Evolutionary conservation across 2,888 invertebrate genomes (phyloP), one percentile per base, ranked within the genome.

Genomic region (Campoplex nolae): DNA sequence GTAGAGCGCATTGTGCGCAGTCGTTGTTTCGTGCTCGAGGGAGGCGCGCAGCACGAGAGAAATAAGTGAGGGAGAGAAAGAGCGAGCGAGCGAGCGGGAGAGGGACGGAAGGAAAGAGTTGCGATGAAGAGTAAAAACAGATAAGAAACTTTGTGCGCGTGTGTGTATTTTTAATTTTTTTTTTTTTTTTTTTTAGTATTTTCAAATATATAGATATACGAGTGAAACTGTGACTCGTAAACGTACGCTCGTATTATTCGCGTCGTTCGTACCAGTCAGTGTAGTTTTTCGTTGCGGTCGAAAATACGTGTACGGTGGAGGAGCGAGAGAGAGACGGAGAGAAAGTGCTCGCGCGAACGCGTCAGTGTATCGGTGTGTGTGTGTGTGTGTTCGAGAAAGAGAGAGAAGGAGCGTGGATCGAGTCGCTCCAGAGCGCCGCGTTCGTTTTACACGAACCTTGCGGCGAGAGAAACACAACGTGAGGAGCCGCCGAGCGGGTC

Each of bases 1-100:
- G 67, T 67, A 67, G 77, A 78, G 78, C 83, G 83, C 83, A 83
- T 38, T 86, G 86, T 86, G 86, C 86, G 86, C 86, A 86, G 71
- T 70, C 83, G 79, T 51, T 28, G 48, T 28, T 38, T n/a, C 56
- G 76, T 71, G 76, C 67, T 76, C 62, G 76, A 65, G 76, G 18
- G 62, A 56, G 62, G 62, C 75, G 75, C 45, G 58, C 75, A 76
- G 75, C 75, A 45, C 80, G 80, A 83, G 68, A 68, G 58, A 73
- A 77, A 65, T 35, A 71, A 71, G 79, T 16, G 62, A 67, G 65
- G 18, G 58, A 71, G 76, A 76, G 80, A 28, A 28, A 28, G 38
- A 13, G 18, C 38, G 38, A 38, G 9, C 7, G 42, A 9, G 42
- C 42, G 42, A 32, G 28, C 23, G 16, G 23, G 23, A 32, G 16